phyloP scores from a whole-genome alignment of 2,888 invertebrate species.

The Limnephilus marmoratus region DNA sequence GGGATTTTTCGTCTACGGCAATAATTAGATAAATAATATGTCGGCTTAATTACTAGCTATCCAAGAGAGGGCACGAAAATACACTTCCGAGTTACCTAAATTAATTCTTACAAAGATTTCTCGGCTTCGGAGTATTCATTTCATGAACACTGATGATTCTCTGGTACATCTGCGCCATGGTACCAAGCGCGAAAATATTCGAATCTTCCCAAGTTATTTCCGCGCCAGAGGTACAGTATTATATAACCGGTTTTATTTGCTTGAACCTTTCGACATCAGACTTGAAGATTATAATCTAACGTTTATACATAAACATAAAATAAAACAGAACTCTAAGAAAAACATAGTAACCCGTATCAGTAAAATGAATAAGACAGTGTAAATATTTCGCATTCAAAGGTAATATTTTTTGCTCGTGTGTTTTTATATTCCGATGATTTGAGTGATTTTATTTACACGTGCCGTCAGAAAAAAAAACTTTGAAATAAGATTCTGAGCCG shows the following conservation, averaged over 20 bases:
- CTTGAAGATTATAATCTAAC: neutral
- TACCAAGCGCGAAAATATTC: neutral
- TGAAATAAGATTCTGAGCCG: neutral
- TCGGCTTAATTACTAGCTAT: slow-evolving; percentile 33
- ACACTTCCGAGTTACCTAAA: slow-evolving; percentile 31
- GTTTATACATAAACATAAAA: neutral
- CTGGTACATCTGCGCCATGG: neutral
- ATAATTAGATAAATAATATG: slow-evolving; percentile 32
- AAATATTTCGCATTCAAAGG: neutral
- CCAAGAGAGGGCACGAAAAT: slow-evolving; percentile 39
- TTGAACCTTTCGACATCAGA: neutral
- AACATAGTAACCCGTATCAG: neutral
- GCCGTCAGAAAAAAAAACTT: neutral
- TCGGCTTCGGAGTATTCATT: slow-evolving; percentile 44
- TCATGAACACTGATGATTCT: neutral
- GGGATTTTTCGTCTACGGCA: slow-evolving; percentile 4
- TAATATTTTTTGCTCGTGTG: neutral
- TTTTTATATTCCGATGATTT: neutral
- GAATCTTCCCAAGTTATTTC: neutral
- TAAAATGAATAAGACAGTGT: neutral
- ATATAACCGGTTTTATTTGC: neutral
- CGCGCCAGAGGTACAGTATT: neutral
- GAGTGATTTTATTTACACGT: neutral
- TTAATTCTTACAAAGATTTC: slow-evolving; percentile 40
- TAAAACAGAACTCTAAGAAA: neutral